These are phyloP conservation scores for Nannoperca australis DNA, from an alignment of 2,797 vertebrate species.

Conservation along the genomic window DNA sequence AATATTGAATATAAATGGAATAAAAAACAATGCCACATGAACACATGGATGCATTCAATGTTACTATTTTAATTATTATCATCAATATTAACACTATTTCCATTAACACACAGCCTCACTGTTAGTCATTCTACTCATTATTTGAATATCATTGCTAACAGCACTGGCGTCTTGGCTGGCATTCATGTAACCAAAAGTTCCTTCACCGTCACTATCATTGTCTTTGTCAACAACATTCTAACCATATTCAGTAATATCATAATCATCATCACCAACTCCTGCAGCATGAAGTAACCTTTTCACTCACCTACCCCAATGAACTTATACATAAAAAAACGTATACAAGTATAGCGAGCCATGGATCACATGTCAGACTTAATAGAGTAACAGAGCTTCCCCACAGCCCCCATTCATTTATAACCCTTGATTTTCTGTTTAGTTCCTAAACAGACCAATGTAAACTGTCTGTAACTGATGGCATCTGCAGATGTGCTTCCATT, in stretches of 20 bases:
- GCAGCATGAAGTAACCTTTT: background rate
- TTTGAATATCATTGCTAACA: background rate
- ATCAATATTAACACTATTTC: background rate
- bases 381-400: background rate
- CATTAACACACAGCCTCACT: background rate
- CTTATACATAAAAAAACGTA: background rate
- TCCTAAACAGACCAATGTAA: background rate
- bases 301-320: background rate
- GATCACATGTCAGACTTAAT: background rate
- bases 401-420: background rate
- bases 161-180: background rate
- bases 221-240: background rate
- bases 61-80: background rate
- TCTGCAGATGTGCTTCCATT: constrained; percentile 2
- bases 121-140: background rate
- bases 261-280: background rate
- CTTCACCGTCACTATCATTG: background rate
- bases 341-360: background rate
- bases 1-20: background rate
- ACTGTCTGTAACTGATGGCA: background rate
- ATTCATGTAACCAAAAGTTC: constrained; percentile 15
- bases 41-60: background rate
- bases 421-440: too few relatives aligned
- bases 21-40: background rate
- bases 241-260: background rate